Conservation (phyloP, 2,113 vertebrate genomes). For the Syngnathus typhle region DNA sequence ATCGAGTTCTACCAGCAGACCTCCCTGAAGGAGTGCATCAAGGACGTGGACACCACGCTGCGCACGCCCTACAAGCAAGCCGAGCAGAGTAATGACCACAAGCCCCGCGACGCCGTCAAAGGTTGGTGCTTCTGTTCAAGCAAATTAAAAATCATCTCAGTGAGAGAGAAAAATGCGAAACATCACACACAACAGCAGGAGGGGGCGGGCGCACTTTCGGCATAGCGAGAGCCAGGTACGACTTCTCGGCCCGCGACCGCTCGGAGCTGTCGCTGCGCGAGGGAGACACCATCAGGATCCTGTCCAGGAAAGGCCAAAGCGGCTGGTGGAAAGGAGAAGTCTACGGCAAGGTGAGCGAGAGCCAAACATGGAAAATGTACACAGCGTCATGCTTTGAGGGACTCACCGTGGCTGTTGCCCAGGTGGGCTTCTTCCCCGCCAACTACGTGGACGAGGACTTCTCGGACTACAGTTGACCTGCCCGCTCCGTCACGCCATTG, state of each 20-base stretch:
- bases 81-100: conserved; percentile 61
- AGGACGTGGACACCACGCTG: conserved; percentile 79
- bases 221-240: conserved; percentile 82
- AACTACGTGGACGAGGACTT: conserved; percentile 95
- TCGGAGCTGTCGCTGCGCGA: conserved; percentile 82
- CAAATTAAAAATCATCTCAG: background rate
- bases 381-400: background rate
- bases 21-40: conserved; percentile 88
- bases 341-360: conserved; percentile 79
- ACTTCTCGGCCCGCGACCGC: conserved; percentile 86
- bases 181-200: conserved; percentile 24
- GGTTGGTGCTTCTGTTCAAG: background rate
- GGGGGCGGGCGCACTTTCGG: conserved; percentile 72
- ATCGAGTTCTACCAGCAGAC: conserved; percentile 84
- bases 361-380: background rate
- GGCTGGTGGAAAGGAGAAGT: conserved; percentile 96
- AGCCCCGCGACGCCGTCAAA: conserved; percentile 25
- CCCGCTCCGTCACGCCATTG: background rate
- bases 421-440: conserved; percentile 88
- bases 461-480: conserved; percentile 86
- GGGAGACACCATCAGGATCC: conserved; percentile 86
- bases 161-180: background rate
- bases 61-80: conserved; percentile 81
- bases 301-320: conserved; percentile 82
- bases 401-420: background rate